Percentiles rank a stretch among this genome's conserved stretches.
These are phyloP conservation scores for Lutjanus argentimaculatus DNA, from an alignment of 2,797 vertebrate genomes.

Conservation along the genomic window DNA sequence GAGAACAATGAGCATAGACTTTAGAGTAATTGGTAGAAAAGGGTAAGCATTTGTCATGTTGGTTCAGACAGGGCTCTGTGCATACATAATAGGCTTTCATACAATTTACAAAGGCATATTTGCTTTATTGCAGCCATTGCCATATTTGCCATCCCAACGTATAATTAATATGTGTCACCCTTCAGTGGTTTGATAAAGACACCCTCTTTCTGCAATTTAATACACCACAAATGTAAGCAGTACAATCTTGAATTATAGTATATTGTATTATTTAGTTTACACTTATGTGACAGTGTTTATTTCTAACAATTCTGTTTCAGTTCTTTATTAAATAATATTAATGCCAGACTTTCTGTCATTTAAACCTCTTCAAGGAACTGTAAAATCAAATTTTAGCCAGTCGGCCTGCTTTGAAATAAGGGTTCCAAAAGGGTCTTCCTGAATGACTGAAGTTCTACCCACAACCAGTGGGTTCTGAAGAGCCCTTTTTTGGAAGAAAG, in stretches of 20 bases:
- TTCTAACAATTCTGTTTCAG: background rate
- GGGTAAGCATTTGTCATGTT: conserved; percentile 74
- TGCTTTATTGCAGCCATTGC: conserved; percentile 45
- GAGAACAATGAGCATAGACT: conserved; percentile 74
- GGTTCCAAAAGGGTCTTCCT: no score
- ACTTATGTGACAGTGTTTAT: background rate
- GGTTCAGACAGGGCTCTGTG: conserved; percentile 54
- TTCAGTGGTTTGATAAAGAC: conserved; percentile 44
- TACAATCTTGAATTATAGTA: background rate
- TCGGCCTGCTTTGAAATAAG: no score
- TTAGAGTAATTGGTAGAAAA: conserved; percentile 73
- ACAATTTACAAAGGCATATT: conserved; percentile 59
- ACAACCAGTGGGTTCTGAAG: no score
- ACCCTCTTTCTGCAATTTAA: conserved; percentile 22
- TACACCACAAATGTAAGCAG: background rate
- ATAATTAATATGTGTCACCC: conserved; percentile 51
- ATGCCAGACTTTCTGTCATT: background rate
- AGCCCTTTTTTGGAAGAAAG: no score
- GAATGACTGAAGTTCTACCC: no score
- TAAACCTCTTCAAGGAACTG: background rate
- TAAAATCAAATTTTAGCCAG: background rate
- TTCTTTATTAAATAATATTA: background rate
- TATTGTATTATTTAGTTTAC: no score
- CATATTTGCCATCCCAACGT: conserved; percentile 36
- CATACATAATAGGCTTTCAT: conserved; percentile 65